These are phyloP conservation scores for Pollimyrus isidori DNA, from an alignment of 2,113 vertebrate genomes.

Conservation along the genomic window DNA sequence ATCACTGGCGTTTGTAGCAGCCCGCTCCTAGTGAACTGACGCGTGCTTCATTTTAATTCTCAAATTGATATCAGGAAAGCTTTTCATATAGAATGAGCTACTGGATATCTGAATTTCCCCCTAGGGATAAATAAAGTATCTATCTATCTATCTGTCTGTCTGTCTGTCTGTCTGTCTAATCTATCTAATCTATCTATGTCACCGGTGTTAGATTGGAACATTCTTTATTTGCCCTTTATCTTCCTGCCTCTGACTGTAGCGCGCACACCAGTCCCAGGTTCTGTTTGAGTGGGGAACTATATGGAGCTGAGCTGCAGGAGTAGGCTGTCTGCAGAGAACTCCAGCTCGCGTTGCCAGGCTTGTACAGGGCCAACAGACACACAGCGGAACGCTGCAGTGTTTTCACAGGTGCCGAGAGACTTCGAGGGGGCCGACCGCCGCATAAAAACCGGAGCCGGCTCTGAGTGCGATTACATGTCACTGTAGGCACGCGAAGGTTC, in stretches of 20 bases:
- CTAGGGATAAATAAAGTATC: too few species aligned
- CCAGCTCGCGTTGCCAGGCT: not conserved
- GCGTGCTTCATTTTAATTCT: not conserved
- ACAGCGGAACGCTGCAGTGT: not conserved
- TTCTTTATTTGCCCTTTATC: not conserved
- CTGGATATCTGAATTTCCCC: too few species aligned
- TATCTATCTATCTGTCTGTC: too few species aligned
- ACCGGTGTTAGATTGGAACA: not conserved
- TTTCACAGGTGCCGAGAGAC: slow-evolving; percentile 15
- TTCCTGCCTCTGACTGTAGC: not conserved
- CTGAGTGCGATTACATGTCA: not conserved
- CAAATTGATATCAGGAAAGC: not conserved
- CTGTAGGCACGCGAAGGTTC: not conserved
- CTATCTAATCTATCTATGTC: too few species aligned
- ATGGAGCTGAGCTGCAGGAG: not conserved
- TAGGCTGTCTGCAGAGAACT: not conserved
- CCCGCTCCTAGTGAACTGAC: not conserved
- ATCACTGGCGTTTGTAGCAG: not conserved
- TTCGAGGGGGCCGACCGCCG: not conserved
- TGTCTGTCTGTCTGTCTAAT: too few species aligned
- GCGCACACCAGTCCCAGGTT: not conserved
- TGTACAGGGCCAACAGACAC: not conserved
- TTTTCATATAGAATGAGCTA: too few species aligned
- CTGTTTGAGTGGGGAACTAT: not conserved
- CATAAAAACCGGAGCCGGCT: not conserved